These are phyloP conservation scores for Cheiracanthium punctorium DNA, from an alignment of 2,888 invertebrate genomes.

Conservation along the genomic window DNA sequence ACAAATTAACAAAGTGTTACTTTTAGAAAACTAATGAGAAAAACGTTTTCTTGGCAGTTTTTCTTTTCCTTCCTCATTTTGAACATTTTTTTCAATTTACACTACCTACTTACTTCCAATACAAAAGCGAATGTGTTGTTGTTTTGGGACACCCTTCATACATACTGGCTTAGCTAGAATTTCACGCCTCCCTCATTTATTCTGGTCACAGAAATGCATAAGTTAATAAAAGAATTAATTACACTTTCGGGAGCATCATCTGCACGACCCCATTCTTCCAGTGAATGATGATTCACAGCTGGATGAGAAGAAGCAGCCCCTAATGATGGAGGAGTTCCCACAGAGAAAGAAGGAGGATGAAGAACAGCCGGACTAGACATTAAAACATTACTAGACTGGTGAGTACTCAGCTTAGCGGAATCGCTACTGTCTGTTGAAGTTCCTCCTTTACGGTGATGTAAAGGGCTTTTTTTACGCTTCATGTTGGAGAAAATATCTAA, in stretches of 20 bases:
- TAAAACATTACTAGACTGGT: constrained; percentile 30
- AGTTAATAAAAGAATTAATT: too few relatives aligned
- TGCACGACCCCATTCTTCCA: constrained; percentile 44
- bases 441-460: constrained; percentile 52
- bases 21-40: too few relatives aligned
- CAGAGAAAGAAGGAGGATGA: constrained; percentile 43
- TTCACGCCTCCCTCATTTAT: too few relatives aligned
- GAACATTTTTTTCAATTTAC: too few relatives aligned
- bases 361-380: constrained; percentile 59
- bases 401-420: constrained; percentile 42
- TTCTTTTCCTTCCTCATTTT: too few relatives aligned
- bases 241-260: constrained; percentile 51
- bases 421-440: constrained; percentile 60
- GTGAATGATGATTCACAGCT: constrained; percentile 41
- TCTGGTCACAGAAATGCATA: too few relatives aligned
- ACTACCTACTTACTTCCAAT: too few relatives aligned
- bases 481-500: constrained; percentile 6
- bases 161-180: too few relatives aligned
- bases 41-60: too few relatives aligned
- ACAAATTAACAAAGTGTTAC: too few relatives aligned
- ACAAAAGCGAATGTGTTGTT: too few relatives aligned
- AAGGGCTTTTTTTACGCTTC: constrained; percentile 69
- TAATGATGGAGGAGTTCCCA: constrained; percentile 37
- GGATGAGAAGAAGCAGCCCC: constrained; percentile 43
- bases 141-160: too few relatives aligned